Base-by-base conservation (phyloP, 2,113 vertebrate genomes). In the Chaetodon auriga region DNA sequence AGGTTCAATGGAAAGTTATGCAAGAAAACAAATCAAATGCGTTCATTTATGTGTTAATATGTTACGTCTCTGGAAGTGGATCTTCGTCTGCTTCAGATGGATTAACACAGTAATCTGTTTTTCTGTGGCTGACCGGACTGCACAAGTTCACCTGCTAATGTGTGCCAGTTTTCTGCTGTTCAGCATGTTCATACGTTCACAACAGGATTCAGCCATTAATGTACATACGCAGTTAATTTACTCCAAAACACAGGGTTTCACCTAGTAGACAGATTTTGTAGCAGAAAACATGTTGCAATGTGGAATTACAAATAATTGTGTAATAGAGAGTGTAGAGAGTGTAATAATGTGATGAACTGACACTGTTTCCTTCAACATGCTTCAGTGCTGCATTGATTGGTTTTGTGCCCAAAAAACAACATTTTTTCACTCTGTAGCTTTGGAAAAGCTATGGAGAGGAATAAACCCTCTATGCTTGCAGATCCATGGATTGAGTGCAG, bases 71-170 rank as follows among this genome's bases (percentile, higher is more conserved):
- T 48, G 25, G 55, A 58, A 25, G 11, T 60, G 57, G 64, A 64
- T 45, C 63, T 58, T 46, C 53, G 5, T 30, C 14, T 75, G 13
- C 48, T 36, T 35, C 72, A 83, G 57, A 78, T 68, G 58, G 58
- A 63, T 69, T 51, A 77, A n/a, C 51, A 48, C n/a, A 43, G n/a
- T 78, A 58, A 78, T 74, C 25, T 6, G 38, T 6, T 41, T 41
- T 41, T 65, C 51, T 53, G 63, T 48, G 71, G 55, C 45, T 82
- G 62, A 55, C 48, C 68, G 8, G 15, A 36, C 61, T 51, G 57
- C 76, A 74, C n/a, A 60, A 71, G n/a, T 80, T 75, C 84, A 77
- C 71, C 71, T 82, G 60, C 71, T 53, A 75, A 80, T 74, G 68
- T 21, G 57, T 43, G 41, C 46, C 36, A 23, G 46, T 86, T 72